These are phyloP conservation scores for Erannis defoliaria DNA, from an alignment of 2,888 invertebrate genomes.

Conservation along the genomic window DNA sequence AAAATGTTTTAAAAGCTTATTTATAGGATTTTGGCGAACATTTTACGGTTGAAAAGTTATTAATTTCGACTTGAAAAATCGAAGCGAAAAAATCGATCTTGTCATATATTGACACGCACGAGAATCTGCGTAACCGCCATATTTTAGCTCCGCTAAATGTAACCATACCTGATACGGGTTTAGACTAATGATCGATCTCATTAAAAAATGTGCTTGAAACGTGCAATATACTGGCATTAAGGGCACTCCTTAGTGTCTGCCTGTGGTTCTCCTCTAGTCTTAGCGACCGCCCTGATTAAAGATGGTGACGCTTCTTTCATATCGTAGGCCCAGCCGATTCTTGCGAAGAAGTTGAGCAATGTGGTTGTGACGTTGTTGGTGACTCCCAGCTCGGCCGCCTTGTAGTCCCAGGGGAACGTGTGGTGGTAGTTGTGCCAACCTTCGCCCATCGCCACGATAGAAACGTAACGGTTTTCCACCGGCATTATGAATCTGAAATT, in stretches of 20 bases:
- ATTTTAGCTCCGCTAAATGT: no score
- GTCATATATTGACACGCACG: no score
- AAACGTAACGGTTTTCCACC: slow-evolving; percentile 91
- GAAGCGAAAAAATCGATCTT: no score
- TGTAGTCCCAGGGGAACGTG: slow-evolving; percentile 97
- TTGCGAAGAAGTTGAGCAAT: slow-evolving; percentile 89
- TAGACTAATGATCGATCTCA: no score
- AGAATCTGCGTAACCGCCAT: no score
- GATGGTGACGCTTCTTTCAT: slow-evolving; percentile 88
- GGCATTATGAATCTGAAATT: slow-evolving; percentile 91
- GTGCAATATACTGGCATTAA: no score
- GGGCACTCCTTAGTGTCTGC: slow-evolving; percentile 14
- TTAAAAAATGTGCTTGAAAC: no score
- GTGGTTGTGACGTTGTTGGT: slow-evolving; percentile 90
- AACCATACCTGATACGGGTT: no score
- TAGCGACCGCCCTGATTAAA: slow-evolving; percentile 79
- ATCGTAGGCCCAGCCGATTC: slow-evolving; percentile 93
- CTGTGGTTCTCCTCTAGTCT: slow-evolving; percentile 80
- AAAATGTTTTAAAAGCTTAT: no score
- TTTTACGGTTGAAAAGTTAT: no score
- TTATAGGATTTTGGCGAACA: no score
- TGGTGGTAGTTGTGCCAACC: slow-evolving; percentile 99
- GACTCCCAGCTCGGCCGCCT: slow-evolving; percentile 94
- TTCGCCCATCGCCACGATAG: slow-evolving; percentile 92
- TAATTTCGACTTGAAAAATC: no score